These are phyloP conservation scores for Apeira syringaria DNA, from an alignment of 2,888 invertebrate genomes.

Conservation along the genomic window DNA sequence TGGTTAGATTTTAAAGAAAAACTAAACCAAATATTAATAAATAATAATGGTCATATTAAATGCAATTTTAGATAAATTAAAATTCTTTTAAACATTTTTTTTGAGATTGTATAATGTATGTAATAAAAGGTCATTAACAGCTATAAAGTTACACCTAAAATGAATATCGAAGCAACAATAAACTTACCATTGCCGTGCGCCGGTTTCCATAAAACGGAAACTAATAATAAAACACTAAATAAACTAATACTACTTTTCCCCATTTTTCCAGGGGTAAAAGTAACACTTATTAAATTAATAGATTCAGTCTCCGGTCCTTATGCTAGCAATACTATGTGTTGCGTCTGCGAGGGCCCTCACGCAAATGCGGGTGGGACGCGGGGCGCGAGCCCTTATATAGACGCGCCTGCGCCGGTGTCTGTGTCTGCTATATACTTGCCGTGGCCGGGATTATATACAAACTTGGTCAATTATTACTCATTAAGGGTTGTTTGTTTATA, in stretches of 20 bases:
- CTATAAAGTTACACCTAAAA: not conserved
- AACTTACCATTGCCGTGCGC: constrained; percentile 63
- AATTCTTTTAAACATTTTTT: no score
- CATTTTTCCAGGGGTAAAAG: constrained; percentile 67
- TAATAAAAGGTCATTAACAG: no score
- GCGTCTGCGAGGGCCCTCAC: constrained; percentile 56
- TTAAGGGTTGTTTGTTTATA: no score
- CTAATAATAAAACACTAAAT: constrained; percentile 65
- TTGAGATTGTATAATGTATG: no score
- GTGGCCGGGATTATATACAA: no score
- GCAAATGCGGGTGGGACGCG: constrained; percentile 57
- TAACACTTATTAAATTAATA: constrained; percentile 45
- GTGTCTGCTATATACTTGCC: no score
- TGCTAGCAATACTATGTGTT: constrained; percentile 59
- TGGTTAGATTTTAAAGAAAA: no score
- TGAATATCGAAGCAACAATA: constrained; percentile 17
- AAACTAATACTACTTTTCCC: constrained; percentile 69
- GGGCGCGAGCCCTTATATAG: constrained; percentile 57
- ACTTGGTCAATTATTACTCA: no score
- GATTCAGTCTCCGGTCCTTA: constrained; percentile 65
- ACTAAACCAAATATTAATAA: no score
- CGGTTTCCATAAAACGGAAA: constrained; percentile 76
- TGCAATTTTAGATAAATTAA: no score
- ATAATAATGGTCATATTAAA: no score
- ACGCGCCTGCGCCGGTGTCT: no score